These are phyloP conservation scores for Gonocerus acuteangulatus DNA, from an alignment of 2,888 invertebrate genomes.

Conservation along the genomic window DNA sequence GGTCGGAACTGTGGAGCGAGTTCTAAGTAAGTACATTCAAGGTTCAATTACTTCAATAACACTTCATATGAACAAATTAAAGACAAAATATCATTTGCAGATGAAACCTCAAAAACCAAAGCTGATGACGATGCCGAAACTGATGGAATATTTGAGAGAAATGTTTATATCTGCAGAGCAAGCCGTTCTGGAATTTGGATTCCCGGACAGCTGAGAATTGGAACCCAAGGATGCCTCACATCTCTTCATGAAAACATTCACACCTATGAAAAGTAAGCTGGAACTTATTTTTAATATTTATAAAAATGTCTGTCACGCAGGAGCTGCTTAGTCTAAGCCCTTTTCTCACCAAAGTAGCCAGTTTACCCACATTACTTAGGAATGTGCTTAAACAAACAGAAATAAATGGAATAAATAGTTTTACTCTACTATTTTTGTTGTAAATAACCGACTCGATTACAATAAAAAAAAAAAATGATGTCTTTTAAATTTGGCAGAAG, in stretches of 20 bases:
- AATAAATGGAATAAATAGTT: too few relatives aligned
- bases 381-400: too few relatives aligned
- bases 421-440: too few relatives aligned
- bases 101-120: too few relatives aligned
- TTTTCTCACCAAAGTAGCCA: too few relatives aligned
- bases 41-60: not conserved
- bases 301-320: too few relatives aligned
- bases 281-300: not conserved
- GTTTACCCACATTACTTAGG: too few relatives aligned
- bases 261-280: slow-evolving; percentile 43
- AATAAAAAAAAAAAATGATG: too few relatives aligned
- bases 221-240: slow-evolving; percentile 42
- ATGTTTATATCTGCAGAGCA: slow-evolving; percentile 67
- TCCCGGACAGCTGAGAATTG: slow-evolving; percentile 58
- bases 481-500: too few relatives aligned
- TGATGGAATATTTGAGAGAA: slow-evolving; percentile 25
- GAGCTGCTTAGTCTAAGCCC: too few relatives aligned
- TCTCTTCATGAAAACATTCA: slow-evolving; percentile 38
- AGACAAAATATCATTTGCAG: not conserved
- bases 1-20: slow-evolving; percentile 50
- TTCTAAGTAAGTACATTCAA: slow-evolving; percentile 15
- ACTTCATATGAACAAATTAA: slow-evolving; percentile 12
- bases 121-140: not conserved
- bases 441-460: too few relatives aligned
- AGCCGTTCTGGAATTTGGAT: slow-evolving; percentile 64